Percentiles rank a stretch among this genome's conserved stretches.
Evolutionary conservation across 2,888 invertebrate species (phyloP).

Genomic region (Lepidonotus clava): DNA sequence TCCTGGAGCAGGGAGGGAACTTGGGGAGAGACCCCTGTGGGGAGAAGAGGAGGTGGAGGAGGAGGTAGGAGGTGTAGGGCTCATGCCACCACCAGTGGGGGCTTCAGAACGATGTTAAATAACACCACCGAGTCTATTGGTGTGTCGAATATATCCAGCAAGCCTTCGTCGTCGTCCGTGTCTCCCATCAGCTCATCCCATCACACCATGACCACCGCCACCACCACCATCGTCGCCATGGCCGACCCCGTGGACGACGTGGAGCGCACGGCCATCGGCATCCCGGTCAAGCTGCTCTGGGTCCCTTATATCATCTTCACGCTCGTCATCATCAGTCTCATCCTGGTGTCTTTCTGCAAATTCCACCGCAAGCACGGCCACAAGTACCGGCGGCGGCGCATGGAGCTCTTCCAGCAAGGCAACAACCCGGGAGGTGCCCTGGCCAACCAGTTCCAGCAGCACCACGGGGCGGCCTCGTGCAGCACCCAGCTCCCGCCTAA

Average conservation of each 20-base stretch:
- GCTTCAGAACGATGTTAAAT: slow-evolving; percentile 44
- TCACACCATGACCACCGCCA: neutral
- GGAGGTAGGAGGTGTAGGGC: slow-evolving; percentile 39
- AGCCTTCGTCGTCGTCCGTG: neutral
- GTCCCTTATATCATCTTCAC: slow-evolving; percentile 63
- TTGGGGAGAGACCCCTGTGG: neutral
- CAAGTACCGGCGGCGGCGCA: slow-evolving; percentile 63
- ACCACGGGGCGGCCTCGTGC: neutral
- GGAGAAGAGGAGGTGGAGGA: slow-evolving; percentile 35
- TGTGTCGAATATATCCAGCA: slow-evolving; percentile 39
- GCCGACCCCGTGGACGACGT: slow-evolving; percentile 13
- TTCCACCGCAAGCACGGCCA: slow-evolving; percentile 65
- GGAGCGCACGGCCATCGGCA: slow-evolving; percentile 57
- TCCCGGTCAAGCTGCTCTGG: slow-evolving; percentile 62
- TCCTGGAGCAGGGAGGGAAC: neutral
- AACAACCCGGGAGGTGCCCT: neutral
- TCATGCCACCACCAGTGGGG: slow-evolving; percentile 39
- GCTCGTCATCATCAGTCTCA: slow-evolving; percentile 60
- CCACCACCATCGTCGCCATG: neutral
- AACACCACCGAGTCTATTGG: slow-evolving; percentile 48
- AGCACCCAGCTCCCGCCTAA: slow-evolving; percentile 3
- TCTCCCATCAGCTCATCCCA: neutral
- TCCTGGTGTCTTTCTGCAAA: slow-evolving; percentile 64
- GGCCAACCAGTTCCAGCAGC: neutral
- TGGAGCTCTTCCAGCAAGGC: slow-evolving; percentile 8